Base-by-base conservation (phyloP, 2,113 vertebrate species). In the Sinocyclocheilus anophthalmus region DNA sequence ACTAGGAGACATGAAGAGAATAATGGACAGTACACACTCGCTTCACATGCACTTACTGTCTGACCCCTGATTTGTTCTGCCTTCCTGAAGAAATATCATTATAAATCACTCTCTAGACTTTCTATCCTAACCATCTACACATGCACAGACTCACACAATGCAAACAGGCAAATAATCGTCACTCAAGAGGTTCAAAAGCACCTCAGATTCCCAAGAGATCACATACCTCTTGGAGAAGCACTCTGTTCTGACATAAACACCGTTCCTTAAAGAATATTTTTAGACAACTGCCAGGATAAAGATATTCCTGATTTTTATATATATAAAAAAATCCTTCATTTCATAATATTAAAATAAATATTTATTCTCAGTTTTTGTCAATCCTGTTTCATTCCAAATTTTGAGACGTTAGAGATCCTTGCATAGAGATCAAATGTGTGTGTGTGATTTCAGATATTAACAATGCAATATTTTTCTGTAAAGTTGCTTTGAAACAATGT, bases 61-160 rank as follows among this genome's bases (percentile, higher is more conserved):
- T 85, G 73, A 77, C 70, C 73, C 18, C 73, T 53, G 59, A 85
- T 85, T 77, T 50, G 84, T 85, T 85, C 57, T 77, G 72, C 59
- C 45, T 75, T 42, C 6, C 42, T 45, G 8, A 67, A 45, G n/a
- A 76, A 48, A 65, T 18, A 67, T 45, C 65, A n/a, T 33, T 37
- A 76, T 73, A 77, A 76, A 76, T 85, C 73, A 59, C 76, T 30
- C 72, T 33, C 2, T n/a, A n/a, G 26, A 14, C n/a, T 22, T 67
- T 16, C 73, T 2, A 1, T 33, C 30, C 37, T n/a, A 53, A 76
- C 10, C 59, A 48, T 59, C 33, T 65, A 78, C 75, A 76, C 57
- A n/a, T 76, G 59, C 50, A 13, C 53, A 63, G 53, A 76, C 55
- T 48, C 5, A 76, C 55, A 63, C 20, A n/a, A 85, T 42, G 42